These are phyloP conservation scores for Hylomyscus alleni DNA, from an alignment of 2,797 vertebrate species.

Conservation along the genomic window DNA sequence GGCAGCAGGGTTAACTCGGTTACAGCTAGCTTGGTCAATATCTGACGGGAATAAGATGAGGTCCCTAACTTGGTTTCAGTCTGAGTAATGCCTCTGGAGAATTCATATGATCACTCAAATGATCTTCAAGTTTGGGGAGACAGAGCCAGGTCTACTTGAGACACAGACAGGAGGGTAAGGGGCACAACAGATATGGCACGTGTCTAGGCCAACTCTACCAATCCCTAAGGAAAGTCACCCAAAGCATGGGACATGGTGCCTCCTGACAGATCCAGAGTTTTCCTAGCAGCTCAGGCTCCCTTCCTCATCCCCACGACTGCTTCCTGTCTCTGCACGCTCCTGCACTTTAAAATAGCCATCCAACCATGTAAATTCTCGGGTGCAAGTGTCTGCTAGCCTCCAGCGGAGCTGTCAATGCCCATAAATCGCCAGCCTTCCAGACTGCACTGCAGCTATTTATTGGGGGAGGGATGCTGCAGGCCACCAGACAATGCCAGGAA, in stretches of 20 bases:
- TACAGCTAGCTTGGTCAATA: background rate
- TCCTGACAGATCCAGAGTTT: conserved; percentile 28
- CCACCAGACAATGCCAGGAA: conserved; percentile 63
- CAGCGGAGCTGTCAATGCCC: conserved; percentile 61
- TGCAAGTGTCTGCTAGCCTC: conserved; percentile 61
- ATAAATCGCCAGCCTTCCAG: conserved; percentile 67
- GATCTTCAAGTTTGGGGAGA: background rate
- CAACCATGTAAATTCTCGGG: conserved; percentile 53
- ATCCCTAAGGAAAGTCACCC: background rate
- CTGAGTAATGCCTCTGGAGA: background rate
- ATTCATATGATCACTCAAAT: background rate
- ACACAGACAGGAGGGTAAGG: background rate
- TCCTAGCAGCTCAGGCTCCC: background rate
- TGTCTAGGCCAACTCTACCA: background rate
- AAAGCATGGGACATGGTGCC: background rate
- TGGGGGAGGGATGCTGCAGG: conserved; percentile 57
- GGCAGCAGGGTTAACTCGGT: background rate
- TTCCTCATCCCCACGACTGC: background rate
- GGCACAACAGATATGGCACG: conserved; percentile 11
- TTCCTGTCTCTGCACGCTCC: background rate
- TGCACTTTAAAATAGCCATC: conserved; percentile 63
- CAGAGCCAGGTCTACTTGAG: background rate
- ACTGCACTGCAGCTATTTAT: conserved; percentile 17
- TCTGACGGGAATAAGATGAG: background rate
- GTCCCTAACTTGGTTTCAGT: background rate